phyloP scores from a whole-genome alignment of 2,797 vertebrate genomes.

The Etheostoma perlongum region DNA sequence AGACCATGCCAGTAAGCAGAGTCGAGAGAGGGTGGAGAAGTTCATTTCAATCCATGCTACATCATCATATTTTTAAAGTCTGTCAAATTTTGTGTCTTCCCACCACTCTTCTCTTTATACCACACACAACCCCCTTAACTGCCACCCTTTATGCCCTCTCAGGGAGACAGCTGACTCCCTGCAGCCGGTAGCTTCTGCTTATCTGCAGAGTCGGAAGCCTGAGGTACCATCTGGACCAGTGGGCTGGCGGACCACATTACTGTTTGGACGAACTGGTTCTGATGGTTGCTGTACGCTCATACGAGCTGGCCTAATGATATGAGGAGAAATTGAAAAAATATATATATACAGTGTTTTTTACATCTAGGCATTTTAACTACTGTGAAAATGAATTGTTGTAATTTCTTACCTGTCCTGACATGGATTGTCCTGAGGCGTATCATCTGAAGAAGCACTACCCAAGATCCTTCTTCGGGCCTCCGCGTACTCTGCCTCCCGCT shows the following conservation, averaged over 20 bases:
- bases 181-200: constrained; percentile 58
- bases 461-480: constrained; percentile 94
- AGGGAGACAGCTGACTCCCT: constrained; percentile 45
- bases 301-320: constrained; percentile 68
- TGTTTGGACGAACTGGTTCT: constrained; percentile 88
- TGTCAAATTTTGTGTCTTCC: constrained; percentile 46
- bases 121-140: constrained; percentile 59
- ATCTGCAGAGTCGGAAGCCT: constrained; percentile 90
- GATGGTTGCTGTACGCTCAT: constrained; percentile 62
- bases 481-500: constrained; percentile 96
- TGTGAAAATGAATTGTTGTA: background rate
- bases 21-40: constrained; percentile 69
- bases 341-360: constrained; percentile 2
- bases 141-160: constrained; percentile 43
- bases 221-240: constrained; percentile 94
- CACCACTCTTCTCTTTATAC: constrained; percentile 69
- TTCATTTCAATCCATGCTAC: constrained; percentile 57
- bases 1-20: constrained; percentile 69
- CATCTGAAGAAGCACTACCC: constrained; percentile 94
- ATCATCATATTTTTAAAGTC: constrained; percentile 51
- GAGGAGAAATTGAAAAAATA: constrained; percentile 16
- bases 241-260: constrained; percentile 93
- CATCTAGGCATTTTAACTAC: background rate
- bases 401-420: constrained; percentile 86
- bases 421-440: constrained; percentile 86